These are phyloP conservation scores for Cossypha heuglini DNA, from an alignment of 2,797 vertebrate genomes.

Conservation along the genomic window DNA sequence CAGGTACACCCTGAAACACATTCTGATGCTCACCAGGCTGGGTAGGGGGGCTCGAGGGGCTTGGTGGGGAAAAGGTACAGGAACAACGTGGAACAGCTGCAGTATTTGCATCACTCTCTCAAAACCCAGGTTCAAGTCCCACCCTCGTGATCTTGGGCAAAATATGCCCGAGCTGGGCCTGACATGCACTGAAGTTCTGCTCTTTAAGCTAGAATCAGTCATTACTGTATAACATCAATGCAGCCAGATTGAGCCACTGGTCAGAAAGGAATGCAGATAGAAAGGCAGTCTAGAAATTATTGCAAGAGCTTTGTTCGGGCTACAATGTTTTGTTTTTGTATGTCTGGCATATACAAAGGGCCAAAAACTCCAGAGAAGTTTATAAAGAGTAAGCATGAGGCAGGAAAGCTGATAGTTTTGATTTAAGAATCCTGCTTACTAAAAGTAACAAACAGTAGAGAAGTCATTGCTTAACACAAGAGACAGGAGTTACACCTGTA, in stretches of 20 bases:
- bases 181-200: neutral
- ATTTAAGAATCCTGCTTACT: neutral
- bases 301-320: neutral
- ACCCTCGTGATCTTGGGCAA: fast-evolving
- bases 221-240: fast-evolving
- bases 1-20: neutral
- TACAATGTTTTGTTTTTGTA: neutral
- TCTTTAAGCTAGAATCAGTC: neutral
- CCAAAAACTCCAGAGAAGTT: neutral
- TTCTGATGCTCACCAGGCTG: neutral
- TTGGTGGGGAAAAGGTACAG: neutral
- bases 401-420: neutral
- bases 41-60: fast-evolving
- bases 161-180: neutral
- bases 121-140: neutral
- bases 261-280: neutral
- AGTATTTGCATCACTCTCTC: neutral
- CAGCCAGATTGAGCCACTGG: neutral
- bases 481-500: neutral
- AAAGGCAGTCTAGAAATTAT: neutral
- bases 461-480: neutral
- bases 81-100: neutral
- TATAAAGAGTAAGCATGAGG: neutral
- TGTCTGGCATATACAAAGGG: neutral
- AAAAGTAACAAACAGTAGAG: neutral